phyloP scores from a whole-genome alignment of 1,140 invertebrate genomes.

The Drosophila busckii region DNA sequence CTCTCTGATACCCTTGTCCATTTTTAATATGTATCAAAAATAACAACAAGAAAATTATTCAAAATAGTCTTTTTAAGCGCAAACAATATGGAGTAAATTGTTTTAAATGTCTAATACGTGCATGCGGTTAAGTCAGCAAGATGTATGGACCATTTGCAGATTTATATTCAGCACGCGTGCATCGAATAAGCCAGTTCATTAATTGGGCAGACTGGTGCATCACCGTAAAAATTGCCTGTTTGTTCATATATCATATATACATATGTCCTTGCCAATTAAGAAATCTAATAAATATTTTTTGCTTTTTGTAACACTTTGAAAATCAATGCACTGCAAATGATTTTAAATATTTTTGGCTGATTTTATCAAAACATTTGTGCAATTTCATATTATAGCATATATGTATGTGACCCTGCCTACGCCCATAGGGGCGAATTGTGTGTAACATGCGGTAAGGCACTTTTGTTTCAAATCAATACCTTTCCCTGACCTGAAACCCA shows the following conservation, averaged over 20 bases:
- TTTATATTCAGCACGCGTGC: slow-evolving; percentile 57
- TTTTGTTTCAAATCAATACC: slow-evolving; percentile 35
- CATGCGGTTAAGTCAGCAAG: slow-evolving; percentile 1
- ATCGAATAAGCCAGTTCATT: slow-evolving; percentile 68
- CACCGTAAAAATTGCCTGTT: too few species aligned
- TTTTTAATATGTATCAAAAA: background rate
- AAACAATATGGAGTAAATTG: background rate
- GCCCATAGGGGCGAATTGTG: too few species aligned
- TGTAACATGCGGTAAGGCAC: slow-evolving; percentile 9
- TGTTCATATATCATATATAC: too few species aligned
- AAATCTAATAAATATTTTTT: too few species aligned
- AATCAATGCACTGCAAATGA: slow-evolving; percentile 34
- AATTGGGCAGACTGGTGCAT: slow-evolving; percentile 28
- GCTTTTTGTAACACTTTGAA: background rate
- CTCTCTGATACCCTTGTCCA: too few species aligned
- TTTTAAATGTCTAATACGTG: slow-evolving; percentile 16
- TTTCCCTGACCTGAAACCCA: slow-evolving; percentile 20
- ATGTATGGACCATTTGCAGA: too few species aligned
- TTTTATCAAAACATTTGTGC: slow-evolving; percentile 6
- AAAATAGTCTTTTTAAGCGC: too few species aligned
- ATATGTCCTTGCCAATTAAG: too few species aligned
- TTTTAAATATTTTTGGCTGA: slow-evolving; percentile 19
- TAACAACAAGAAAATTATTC: slow-evolving; percentile 1
- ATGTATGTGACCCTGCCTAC: background rate
- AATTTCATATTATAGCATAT: background rate